phyloP scores from a whole-genome alignment of 2,888 invertebrate species.

The Ochropleura plecta region DNA sequence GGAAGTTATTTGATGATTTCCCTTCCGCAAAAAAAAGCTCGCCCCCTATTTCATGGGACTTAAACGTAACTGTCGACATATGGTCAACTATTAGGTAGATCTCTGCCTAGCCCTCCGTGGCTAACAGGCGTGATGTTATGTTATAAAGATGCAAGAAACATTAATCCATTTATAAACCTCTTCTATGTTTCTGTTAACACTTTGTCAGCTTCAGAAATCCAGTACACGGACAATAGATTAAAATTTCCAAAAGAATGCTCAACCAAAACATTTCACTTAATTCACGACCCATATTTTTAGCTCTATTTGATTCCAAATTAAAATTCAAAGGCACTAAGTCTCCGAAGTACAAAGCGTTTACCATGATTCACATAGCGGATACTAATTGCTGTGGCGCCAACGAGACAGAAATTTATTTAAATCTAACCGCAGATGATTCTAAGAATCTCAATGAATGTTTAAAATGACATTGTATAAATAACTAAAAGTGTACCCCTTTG shows the following conservation, averaged over 20 bases:
- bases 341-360: constrained; percentile 53
- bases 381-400: constrained; percentile 78
- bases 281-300: constrained; percentile 51
- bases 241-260: neutral
- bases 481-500: constrained; percentile 51
- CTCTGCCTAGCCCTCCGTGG: no score
- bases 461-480: constrained; percentile 64
- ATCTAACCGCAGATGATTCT: constrained; percentile 67
- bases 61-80: no score
- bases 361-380: constrained; percentile 69
- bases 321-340: constrained; percentile 57
- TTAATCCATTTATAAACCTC: neutral
- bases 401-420: constrained; percentile 72
- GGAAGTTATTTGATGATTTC: no score
- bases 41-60: no score
- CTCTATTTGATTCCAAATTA: constrained; percentile 49
- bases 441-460: constrained; percentile 69
- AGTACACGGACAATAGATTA: no score
- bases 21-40: no score
- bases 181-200: neutral
- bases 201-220: neutral
- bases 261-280: constrained; percentile 17
- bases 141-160: neutral
- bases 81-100: no score
- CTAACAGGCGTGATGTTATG: no score